A percentile compares a stretch with the other conserved stretches of the same genome.
Evolutionary conservation across 2,797 vertebrate genomes (phyloP).

Genomic region (Emydoidea blandingii): DNA sequence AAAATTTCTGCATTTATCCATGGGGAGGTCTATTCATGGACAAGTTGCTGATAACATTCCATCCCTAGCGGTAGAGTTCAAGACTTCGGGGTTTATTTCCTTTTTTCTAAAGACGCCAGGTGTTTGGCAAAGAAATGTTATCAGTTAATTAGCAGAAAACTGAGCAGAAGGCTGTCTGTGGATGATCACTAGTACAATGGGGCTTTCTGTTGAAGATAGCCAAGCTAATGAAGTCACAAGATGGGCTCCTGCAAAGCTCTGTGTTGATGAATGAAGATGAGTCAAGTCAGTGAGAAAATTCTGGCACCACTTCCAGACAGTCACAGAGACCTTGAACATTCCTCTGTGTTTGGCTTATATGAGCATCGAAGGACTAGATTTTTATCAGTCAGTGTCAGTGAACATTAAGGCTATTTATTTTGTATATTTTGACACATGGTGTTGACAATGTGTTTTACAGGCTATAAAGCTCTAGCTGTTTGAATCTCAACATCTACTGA

Average conservation of each 20-base stretch:
- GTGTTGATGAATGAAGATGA: constrained; percentile 44
- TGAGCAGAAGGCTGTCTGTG: constrained; percentile 69
- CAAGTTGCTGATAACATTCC: constrained; percentile 16
- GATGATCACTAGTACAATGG: neutral
- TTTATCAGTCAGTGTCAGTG: neutral
- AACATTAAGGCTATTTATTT: neutral
- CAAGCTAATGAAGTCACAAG: constrained; percentile 51
- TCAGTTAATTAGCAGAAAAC: constrained; percentile 48
- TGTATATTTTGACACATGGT: neutral
- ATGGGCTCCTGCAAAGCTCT: constrained; percentile 61
- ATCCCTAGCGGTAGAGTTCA: neutral
- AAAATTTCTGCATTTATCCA: constrained; percentile 44
- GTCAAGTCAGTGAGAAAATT: neutral
- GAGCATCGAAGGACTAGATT: neutral
- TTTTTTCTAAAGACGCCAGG: constrained; percentile 42
- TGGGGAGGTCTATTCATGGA: neutral
- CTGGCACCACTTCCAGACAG: constrained; percentile 28
- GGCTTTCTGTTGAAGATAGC: constrained; percentile 38
- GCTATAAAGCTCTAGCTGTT: neutral
- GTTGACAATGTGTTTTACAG: neutral
- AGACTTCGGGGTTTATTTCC: constrained; percentile 35
- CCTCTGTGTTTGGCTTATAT: neutral
- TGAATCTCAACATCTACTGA: neutral
- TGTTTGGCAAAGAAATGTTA: constrained; percentile 54
- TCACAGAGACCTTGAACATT: neutral